Conservation (phyloP, 2,113 vertebrate species). For the Lagopus leucura region DNA sequence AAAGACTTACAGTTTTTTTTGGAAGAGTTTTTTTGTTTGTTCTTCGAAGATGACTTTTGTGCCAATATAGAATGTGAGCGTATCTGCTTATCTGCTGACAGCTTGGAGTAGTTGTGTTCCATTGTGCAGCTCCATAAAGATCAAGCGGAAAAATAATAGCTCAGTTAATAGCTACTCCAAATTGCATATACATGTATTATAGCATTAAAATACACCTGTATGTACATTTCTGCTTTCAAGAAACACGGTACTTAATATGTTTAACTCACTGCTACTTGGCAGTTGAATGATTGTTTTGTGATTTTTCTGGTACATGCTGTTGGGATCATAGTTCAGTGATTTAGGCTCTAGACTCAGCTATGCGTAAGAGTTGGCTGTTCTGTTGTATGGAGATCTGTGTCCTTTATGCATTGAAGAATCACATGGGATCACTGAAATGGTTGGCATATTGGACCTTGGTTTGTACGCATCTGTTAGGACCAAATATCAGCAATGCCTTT, state of each 20-base stretch:
- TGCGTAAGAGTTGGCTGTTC: rapidly evolving
- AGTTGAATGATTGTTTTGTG: background rate
- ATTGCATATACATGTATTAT: background rate
- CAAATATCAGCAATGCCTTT: background rate
- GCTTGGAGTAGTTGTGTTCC: background rate
- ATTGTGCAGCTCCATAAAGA: background rate
- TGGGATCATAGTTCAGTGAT: background rate
- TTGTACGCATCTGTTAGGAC: background rate
- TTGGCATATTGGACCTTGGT: background rate
- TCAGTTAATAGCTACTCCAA: background rate
- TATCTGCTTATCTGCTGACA: background rate
- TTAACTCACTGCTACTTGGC: background rate
- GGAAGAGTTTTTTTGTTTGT: background rate
- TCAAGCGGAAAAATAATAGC: background rate
- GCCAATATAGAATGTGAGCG: background rate
- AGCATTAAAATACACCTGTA: background rate
- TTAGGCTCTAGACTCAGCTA: background rate
- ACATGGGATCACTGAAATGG: background rate
- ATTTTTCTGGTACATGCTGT: background rate
- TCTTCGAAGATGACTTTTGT: background rate
- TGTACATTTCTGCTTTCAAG: background rate
- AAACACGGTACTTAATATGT: background rate
- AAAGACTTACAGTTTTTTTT: background rate
- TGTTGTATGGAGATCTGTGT: background rate
- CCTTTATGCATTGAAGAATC: rapidly evolving